phyloP scores from a whole-genome alignment of 2,888 invertebrate genomes.

The Hemithea aestivaria region DNA sequence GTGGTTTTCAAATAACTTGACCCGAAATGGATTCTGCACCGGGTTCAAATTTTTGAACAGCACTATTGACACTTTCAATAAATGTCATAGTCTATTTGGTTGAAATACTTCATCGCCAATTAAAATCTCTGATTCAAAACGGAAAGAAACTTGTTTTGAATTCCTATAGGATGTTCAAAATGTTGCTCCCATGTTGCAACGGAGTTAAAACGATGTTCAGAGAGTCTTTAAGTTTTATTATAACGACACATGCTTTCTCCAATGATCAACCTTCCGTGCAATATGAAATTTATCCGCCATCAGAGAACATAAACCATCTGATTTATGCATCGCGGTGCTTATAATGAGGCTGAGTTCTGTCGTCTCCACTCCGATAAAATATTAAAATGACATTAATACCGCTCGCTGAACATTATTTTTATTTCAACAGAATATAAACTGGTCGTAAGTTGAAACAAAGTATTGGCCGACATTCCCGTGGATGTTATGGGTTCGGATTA shows the following conservation, averaged over 20 bases:
- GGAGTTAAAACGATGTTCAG: conserved; percentile 13
- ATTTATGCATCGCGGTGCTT: conserved; percentile 56
- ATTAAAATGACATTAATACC: conserved; percentile 59
- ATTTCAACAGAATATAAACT: conserved; percentile 45
- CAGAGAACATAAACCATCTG: conserved; percentile 56
- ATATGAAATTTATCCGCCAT: conserved; percentile 58
- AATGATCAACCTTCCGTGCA: conserved; percentile 23
- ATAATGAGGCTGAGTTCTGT: conserved; percentile 56
- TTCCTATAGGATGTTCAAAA: too few relatives aligned
- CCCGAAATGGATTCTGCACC: too few relatives aligned
- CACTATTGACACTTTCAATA: too few relatives aligned
- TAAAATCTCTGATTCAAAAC: not conserved
- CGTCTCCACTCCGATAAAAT: conserved; percentile 58
- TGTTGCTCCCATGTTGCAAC: not conserved
- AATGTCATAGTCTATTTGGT: too few relatives aligned
- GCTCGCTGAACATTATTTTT: conserved; percentile 43
- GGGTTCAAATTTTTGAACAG: too few relatives aligned
- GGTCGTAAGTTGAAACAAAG: conserved; percentile 38
- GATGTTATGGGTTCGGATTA: conserved; percentile 20
- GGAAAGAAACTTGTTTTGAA: too few relatives aligned
- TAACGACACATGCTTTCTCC: conserved; percentile 35
- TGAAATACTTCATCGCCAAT: not conserved
- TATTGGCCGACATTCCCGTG: conserved; percentile 25
- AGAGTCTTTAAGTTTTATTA: conserved; percentile 26
- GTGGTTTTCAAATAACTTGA: too few relatives aligned